Evolutionary conservation across 2,113 vertebrate genomes (phyloP).

Genomic region (Cinclus cinclus): DNA sequence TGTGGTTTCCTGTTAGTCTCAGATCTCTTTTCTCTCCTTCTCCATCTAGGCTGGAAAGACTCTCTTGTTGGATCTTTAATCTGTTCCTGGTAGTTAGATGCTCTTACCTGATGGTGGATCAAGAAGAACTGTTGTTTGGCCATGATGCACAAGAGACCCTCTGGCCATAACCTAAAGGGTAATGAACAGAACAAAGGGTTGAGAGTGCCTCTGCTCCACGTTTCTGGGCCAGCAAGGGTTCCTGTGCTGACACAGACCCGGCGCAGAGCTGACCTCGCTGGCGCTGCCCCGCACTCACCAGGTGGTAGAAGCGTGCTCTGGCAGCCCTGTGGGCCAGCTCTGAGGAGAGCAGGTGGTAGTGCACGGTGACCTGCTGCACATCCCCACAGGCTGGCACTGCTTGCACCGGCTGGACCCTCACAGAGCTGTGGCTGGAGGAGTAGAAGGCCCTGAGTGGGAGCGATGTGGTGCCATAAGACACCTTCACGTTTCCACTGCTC

Average conservation of each 20-base stretch:
- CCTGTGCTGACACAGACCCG: accelerated
- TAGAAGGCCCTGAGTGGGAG: slow-evolving; percentile 1
- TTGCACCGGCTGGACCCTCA: slow-evolving; percentile 12
- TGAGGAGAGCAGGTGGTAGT: neutral
- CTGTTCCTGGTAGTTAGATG: neutral
- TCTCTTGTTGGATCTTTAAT: neutral
- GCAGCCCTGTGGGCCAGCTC: neutral
- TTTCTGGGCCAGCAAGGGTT: neutral
- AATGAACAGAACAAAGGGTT: neutral
- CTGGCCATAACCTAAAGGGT: slow-evolving; percentile 39
- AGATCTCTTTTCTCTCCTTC: neutral
- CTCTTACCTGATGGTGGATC: neutral
- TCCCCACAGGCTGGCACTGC: neutral
- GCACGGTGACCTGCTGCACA: neutral
- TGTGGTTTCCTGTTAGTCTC: neutral
- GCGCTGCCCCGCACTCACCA: neutral
- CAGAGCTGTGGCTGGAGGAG: slow-evolving; percentile 38
- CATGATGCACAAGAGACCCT: slow-evolving; percentile 38
- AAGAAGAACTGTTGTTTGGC: slow-evolving; percentile 17
- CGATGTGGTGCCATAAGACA: neutral
- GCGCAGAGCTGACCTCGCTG: accelerated
- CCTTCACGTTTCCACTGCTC: accelerated
- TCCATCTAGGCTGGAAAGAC: neutral
- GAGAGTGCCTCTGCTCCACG: neutral
- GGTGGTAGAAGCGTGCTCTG: slow-evolving; percentile 5